phyloP scores from a whole-genome alignment of 2,888 invertebrate genomes.

The Dione juno region DNA sequence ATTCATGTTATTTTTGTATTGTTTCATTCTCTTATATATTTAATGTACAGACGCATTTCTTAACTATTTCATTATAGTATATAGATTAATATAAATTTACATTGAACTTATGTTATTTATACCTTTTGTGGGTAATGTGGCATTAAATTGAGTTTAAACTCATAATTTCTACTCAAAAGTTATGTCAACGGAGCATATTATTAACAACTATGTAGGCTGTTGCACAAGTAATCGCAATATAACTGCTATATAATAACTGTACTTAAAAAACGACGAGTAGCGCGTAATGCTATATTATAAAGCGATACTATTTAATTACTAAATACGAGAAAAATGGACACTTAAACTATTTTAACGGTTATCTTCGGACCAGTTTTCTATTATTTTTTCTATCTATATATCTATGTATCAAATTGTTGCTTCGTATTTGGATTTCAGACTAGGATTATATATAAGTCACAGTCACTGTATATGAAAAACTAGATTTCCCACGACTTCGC shows the following conservation, averaged over 20 bases:
- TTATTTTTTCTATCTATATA: too few relatives aligned
- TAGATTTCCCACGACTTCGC: too few relatives aligned
- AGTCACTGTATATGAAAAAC: too few relatives aligned
- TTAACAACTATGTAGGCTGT: background rate
- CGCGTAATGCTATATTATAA: background rate
- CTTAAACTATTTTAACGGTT: too few relatives aligned
- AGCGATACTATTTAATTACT: background rate
- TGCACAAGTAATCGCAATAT: slow-evolving; percentile 10
- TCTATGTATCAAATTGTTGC: background rate
- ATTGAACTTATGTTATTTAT: background rate
- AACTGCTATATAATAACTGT: slow-evolving; percentile 12
- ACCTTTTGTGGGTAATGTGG: background rate
- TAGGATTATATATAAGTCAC: too few relatives aligned
- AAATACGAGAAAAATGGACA: background rate
- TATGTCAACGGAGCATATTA: background rate
- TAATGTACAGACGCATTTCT: too few relatives aligned
- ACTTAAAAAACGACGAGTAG: background rate
- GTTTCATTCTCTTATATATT: too few relatives aligned
- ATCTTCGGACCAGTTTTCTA: too few relatives aligned
- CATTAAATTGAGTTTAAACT: slow-evolving; percentile 8
- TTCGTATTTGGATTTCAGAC: background rate
- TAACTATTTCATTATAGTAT: too few relatives aligned
- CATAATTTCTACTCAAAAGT: background rate
- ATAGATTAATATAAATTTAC: too few relatives aligned
- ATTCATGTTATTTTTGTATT: too few relatives aligned